Base-by-base conservation (phyloP, 1,140 invertebrate genomes). In the Leptonema lineaticorne region DNA sequence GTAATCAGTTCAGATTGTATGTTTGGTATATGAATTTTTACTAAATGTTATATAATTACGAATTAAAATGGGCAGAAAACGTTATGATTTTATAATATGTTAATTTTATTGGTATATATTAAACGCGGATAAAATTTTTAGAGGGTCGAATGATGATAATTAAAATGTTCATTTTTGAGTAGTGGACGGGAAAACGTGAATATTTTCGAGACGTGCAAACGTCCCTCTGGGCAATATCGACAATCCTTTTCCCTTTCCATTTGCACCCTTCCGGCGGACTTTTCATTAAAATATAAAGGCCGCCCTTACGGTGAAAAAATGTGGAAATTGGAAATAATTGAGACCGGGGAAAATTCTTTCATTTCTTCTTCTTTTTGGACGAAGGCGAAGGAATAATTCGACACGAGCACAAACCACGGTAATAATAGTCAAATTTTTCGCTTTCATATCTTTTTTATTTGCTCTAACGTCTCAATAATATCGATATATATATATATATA, bases 271-370 rank as follows among this genome's bases (percentile, higher is more conserved):
- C 58, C n/a, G n/a, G 24, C 58, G 58, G 29, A 28, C 28, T 62
- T 62, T 62, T 62, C 58, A 62, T 62, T 62, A 62, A 62, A 28
- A 62, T 30, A 62, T 62, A 62, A 62, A 62, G 24, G 58, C 28
- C 48, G 16, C 16, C 37, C 37, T 16, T 16, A 14, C 37, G 37
- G 66, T 59, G 46, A 58, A 68, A 71, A 70, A 71, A 68, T 68
- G 65, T 65, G 63, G 59, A 71, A 71, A 71, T 67, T 67, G 64
- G 69, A 67, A 71, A 71, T 71, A 71, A 71, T 71, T 71, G 69
- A 71, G 37, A 68, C 69, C 62, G 60, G 69, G 20, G 37, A 41
- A 26, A 41, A 8, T 16, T n/a, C 37, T 9, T 9, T 9, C 11
- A 41, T 41, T 41, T 41, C 37, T 41, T 16, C 11, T 41, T 41